Evolutionary conservation across 2,797 vertebrate species (phyloP), one percentile per base, ranked within the genome.

Genomic region (Sebastes baramenuke): DNA sequence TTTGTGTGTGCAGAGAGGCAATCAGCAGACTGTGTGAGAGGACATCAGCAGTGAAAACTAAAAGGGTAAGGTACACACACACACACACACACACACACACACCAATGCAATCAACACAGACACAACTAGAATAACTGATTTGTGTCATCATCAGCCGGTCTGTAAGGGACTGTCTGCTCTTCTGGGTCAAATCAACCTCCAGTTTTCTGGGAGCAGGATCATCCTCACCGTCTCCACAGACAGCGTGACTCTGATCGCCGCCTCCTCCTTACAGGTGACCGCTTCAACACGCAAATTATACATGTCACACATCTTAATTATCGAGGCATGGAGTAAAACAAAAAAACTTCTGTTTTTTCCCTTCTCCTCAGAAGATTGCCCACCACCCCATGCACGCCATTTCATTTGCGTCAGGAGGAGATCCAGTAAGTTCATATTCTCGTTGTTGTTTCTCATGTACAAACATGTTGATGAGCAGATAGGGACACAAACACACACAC

Each of bases 331-430:
- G 8, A 36, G 14, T 49, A 3, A 56, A 27, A 67, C 20, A 27
- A 49, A 46, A n/a, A 11, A 76, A 52, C 24, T 16, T 71, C 9
- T 77, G 4, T 64, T 32, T 42, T 49, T 58, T 6, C 6, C 18
- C 16, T 66, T 72, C 22, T 86, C 86, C 92, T 71, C 94, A 98
- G 98, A 97, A 96, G 89, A 97, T 98, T 92, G 97, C 97, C 87
- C 97, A 97, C 87, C 97, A 99, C 83, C 97, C 97, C 49, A 98
- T 99, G 96, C 97, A 98, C 92, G 96, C 97, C 88, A 97, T 99
- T 93, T 99, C 98, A n/a, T 98, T 99, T 92, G 98, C 97, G 79
- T 99, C 97, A 46, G 97, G 98, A 94, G 97, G 97, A 88, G 97
- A 98, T 90, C 96, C 96, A 73, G 98, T 99, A 97, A 89, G 97